Percentiles rank a stretch among this genome's conserved stretches.
phyloP scores from a whole-genome alignment of 2,113 vertebrate genomes.

The Trematocara zebra region DNA sequence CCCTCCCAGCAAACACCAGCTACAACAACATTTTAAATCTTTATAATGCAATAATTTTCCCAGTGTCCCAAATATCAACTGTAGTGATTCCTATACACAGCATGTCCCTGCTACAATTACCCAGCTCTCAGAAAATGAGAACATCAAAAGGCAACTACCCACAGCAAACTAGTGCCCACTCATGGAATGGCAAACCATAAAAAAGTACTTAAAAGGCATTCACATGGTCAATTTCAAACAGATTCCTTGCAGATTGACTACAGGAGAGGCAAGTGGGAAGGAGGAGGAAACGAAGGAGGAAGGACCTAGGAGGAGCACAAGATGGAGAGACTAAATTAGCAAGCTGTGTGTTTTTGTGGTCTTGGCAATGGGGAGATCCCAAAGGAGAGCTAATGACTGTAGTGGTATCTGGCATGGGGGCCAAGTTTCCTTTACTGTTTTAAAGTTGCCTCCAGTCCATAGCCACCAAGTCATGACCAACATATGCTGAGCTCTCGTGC shows the following conservation, averaged over 20 bases:
- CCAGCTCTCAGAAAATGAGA: neutral
- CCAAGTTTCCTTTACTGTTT: conserved; percentile 71
- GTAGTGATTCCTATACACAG: neutral
- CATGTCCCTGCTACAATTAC: neutral
- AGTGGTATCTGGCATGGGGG: conserved; percentile 65
- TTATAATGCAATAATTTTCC: neutral
- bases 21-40: neutral
- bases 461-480: conserved; percentile 58
- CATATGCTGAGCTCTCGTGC: conserved; percentile 60
- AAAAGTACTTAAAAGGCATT: conserved; percentile 36
- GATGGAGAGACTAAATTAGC: conserved; percentile 67
- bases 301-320: conserved; percentile 47
- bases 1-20: neutral
- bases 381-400: conserved; percentile 69
- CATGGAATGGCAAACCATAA: conserved; percentile 30
- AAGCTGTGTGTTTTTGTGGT: conserved; percentile 65
- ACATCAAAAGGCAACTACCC: conserved; percentile 52
- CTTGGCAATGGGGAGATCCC: conserved; percentile 62
- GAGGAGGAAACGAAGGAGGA: conserved; percentile 11
- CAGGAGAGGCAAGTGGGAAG: neutral
- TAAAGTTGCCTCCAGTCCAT: conserved; percentile 57
- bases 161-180: conserved; percentile 34
- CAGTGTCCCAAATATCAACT: conserved; percentile 3
- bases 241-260: conserved; percentile 33
- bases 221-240: conserved; percentile 42